These are phyloP conservation scores for Phalera bucephala DNA, from an alignment of 2,888 invertebrate genomes.

Conservation along the genomic window DNA sequence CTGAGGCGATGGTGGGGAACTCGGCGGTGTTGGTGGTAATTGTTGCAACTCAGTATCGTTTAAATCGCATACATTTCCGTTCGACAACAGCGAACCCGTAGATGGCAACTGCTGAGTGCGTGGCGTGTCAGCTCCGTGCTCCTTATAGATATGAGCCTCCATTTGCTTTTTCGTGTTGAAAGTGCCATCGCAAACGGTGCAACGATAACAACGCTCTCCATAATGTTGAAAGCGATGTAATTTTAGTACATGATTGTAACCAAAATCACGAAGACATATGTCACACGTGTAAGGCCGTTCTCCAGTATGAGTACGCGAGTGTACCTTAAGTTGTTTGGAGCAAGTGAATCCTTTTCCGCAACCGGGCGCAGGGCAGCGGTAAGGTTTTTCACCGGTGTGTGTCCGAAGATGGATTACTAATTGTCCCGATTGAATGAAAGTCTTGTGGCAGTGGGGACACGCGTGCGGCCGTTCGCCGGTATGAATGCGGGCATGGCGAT, in stretches of 20 bases:
- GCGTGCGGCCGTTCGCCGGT: conserved; percentile 95
- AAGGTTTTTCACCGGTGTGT: conserved; percentile 94
- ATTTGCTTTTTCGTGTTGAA: conserved; percentile 95
- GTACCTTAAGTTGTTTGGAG: conserved; percentile 95
- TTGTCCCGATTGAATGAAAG: conserved; percentile 95
- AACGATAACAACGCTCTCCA: conserved; percentile 95
- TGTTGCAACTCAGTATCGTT: conserved; percentile 75
- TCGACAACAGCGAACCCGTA: conserved; percentile 51
- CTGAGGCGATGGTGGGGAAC: conserved; percentile 78
- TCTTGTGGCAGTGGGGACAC: conserved; percentile 93
- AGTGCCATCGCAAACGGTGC: conserved; percentile 95
- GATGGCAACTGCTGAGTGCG: conserved; percentile 57
- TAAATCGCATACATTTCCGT: conserved; percentile 68
- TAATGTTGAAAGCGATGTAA: conserved; percentile 95
- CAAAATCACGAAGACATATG: conserved; percentile 95
- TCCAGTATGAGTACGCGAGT: conserved; percentile 95
- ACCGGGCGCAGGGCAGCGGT: conserved; percentile 89
- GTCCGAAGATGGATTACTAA: conserved; percentile 95
- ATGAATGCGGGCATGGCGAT: conserved; percentile 95
- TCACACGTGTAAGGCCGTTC: conserved; percentile 96
- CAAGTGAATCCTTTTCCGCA: conserved; percentile 96
- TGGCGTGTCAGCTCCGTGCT: conserved; percentile 79
- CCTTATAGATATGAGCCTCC: conserved; percentile 90
- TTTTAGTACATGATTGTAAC: conserved; percentile 95
- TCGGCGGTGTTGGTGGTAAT: conserved; percentile 82